Percentiles rank a stretch among this genome's conserved stretches.
Evolutionary conservation across 2,888 invertebrate species (phyloP).

Genomic region (Liposcelis brunnea): DNA sequence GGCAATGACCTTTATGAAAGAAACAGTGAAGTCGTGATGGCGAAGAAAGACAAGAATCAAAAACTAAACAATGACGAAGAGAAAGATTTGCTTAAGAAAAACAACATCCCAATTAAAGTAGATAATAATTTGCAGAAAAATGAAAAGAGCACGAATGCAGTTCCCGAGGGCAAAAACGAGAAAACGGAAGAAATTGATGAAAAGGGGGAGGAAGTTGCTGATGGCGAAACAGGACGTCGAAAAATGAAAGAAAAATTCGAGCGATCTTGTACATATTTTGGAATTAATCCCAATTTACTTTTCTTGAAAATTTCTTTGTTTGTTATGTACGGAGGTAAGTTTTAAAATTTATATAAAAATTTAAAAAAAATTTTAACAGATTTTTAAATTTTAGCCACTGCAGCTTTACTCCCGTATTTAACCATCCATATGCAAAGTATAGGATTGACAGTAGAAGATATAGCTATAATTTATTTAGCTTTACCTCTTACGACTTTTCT

Average conservation of each 20-base stretch:
- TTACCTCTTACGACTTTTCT: slow-evolving; percentile 74
- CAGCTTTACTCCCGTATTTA: slow-evolving; percentile 67
- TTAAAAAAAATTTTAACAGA: neutral
- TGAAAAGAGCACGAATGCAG: slow-evolving; percentile 2
- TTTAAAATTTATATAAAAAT: slow-evolving; percentile 5
- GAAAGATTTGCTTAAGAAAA: no score
- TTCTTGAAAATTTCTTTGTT: slow-evolving; percentile 69
- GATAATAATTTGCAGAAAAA: neutral
- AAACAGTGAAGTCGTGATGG: no score
- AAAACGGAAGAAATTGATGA: slow-evolving; percentile 27
- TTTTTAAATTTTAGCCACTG: slow-evolving; percentile 43
- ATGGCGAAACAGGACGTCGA: slow-evolving; percentile 5
- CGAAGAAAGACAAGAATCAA: no score
- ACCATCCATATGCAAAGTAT: slow-evolving; percentile 84
- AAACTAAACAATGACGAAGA: no score
- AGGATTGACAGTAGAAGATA: slow-evolving; percentile 70
- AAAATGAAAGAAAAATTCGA: slow-evolving; percentile 26
- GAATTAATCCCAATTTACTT: slow-evolving; percentile 58
- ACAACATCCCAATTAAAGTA: no score
- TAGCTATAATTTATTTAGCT: slow-evolving; percentile 70
- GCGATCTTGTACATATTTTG: slow-evolving; percentile 30
- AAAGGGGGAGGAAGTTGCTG: slow-evolving; percentile 5
- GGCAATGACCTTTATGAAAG: no score
- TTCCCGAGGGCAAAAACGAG: slow-evolving; percentile 20
- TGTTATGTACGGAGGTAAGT: slow-evolving; percentile 62